Conservation (phyloP, 2,113 vertebrate genomes). For the Papio anubis region DNA sequence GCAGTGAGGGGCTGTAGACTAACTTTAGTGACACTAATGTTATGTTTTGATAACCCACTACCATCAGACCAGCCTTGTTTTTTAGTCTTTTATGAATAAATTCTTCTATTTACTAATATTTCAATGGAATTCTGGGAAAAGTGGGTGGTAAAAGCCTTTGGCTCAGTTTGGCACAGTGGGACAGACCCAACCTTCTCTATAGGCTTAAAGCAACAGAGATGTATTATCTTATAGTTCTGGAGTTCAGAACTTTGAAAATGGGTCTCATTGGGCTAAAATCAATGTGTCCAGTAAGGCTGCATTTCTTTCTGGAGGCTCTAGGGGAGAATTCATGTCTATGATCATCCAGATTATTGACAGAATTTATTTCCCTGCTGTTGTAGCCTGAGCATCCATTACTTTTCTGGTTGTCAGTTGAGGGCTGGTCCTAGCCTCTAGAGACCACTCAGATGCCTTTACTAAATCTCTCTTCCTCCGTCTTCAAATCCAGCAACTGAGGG, state of each 20-base stretch:
- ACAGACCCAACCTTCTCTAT: neutral
- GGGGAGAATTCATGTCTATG: neutral
- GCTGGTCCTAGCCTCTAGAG: neutral
- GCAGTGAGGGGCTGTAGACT: no score
- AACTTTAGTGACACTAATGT: no score
- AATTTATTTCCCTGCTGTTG: neutral
- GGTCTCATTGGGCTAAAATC: neutral
- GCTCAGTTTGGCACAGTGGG: neutral
- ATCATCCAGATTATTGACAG: neutral
- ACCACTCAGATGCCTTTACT: neutral
- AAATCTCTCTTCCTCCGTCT: neutral
- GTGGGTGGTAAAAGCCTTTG: neutral
- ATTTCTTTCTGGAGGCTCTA: neutral
- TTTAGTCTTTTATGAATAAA: neutral
- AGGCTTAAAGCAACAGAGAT: neutral
- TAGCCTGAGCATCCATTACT: neutral
- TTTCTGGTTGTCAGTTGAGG: neutral
- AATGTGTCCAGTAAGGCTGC: neutral
- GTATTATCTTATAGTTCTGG: neutral
- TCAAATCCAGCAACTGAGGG: neutral
- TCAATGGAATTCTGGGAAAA: neutral
- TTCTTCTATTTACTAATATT: constrained; percentile 13
- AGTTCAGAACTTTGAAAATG: neutral
- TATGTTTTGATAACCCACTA: no score
- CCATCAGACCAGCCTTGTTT: neutral